Evolutionary conservation across 2,888 invertebrate species (phyloP).

Genomic region (Caenorhabditis macrosperma): DNA sequence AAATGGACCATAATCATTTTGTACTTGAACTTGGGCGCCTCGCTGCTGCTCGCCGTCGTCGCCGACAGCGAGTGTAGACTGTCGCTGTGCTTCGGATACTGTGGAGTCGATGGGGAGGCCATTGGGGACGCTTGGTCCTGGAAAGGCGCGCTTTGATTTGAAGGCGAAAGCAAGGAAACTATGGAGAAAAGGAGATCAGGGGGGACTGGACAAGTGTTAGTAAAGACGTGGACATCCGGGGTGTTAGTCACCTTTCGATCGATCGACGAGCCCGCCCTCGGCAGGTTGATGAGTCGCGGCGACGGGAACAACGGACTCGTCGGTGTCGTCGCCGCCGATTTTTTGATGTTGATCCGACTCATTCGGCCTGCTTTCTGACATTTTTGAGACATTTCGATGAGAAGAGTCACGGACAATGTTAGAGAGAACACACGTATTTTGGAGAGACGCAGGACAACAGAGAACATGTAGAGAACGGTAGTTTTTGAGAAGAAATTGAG

Average conservation of each 20-base stretch:
- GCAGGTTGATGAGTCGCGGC: constrained; percentile 34
- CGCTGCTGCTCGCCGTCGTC: constrained; percentile 20
- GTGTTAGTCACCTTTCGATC: constrained; percentile 51
- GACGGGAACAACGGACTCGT: constrained; percentile 38
- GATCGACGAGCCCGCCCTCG: constrained; percentile 51
- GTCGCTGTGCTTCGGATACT: constrained; percentile 58
- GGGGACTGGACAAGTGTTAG: constrained; percentile 13
- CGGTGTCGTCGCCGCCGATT: constrained; percentile 41
- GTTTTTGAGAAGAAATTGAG: background rate
- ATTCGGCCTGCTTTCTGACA: constrained; percentile 23
- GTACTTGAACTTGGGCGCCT: constrained; percentile 47
- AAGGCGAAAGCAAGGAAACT: too few species aligned
- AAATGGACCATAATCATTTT: constrained; percentile 77
- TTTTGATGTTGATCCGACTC: constrained; percentile 48
- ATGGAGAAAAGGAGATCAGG: too few species aligned
- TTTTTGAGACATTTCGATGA: background rate
- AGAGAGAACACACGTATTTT: background rate
- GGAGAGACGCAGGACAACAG: background rate
- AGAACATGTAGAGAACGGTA: too few species aligned
- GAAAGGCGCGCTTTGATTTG: too few species aligned
- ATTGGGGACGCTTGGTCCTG: constrained; percentile 58
- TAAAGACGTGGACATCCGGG: background rate
- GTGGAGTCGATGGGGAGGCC: constrained; percentile 54
- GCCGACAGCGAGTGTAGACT: constrained; percentile 56
- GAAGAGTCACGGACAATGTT: background rate